Percentiles rank a stretch among this genome's conserved stretches.
These are phyloP conservation scores for Coendou prehensilis DNA, from an alignment of 2,797 vertebrate species.

Conservation along the genomic window DNA sequence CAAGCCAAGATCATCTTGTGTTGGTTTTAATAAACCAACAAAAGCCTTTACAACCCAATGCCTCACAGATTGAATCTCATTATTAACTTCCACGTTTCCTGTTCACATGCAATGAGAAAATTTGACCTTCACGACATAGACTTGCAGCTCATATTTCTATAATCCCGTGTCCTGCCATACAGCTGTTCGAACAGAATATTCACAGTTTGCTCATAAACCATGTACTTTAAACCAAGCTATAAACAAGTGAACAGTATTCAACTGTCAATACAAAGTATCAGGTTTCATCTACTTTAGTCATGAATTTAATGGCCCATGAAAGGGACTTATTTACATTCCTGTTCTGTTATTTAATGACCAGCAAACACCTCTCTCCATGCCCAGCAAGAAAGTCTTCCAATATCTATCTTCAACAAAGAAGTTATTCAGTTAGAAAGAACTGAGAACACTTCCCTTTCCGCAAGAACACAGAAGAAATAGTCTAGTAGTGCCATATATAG, in stretches of 20 bases:
- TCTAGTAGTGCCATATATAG: neutral
- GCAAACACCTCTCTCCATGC: neutral
- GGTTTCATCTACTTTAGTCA: slow-evolving; percentile 71
- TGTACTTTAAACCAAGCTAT: slow-evolving; percentile 37
- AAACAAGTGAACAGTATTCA: slow-evolving; percentile 58
- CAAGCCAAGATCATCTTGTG: slow-evolving; percentile 49
- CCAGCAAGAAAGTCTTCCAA: slow-evolving; percentile 46
- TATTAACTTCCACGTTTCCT: slow-evolving; percentile 12
- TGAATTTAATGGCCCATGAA: slow-evolving; percentile 65
- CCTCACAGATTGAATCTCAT: neutral
- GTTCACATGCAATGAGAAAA: neutral
- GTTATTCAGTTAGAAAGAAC: slow-evolving; percentile 35
- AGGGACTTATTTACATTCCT: slow-evolving; percentile 70
- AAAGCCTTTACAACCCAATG: slow-evolving; percentile 28
- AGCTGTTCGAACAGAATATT: neutral
- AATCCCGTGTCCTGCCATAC: neutral
- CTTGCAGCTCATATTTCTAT: neutral
- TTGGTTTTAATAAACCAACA: neutral
- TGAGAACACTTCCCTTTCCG: neutral
- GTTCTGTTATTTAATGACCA: slow-evolving; percentile 67
- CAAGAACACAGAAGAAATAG: neutral
- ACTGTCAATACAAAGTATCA: slow-evolving; percentile 47
- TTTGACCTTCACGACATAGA: slow-evolving; percentile 57
- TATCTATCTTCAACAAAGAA: slow-evolving; percentile 17
- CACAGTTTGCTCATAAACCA: neutral